phyloP scores from a whole-genome alignment of 2,888 invertebrate species.

The Tholera decimalis region DNA sequence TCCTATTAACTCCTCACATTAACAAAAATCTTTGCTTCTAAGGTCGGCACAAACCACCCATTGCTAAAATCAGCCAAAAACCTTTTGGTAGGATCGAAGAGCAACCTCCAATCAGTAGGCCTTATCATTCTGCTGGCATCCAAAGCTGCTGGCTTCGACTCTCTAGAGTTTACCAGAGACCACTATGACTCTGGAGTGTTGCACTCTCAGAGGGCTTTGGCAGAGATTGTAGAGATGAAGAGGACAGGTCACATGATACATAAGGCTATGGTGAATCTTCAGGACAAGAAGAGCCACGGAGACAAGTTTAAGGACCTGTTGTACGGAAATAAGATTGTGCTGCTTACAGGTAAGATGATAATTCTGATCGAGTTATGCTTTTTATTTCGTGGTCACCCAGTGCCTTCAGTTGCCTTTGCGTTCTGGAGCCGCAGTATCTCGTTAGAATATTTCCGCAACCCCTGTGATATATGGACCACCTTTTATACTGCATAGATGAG shows the following conservation, averaged over 20 bases:
- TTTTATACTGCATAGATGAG: too few relatives aligned
- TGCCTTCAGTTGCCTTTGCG: too few relatives aligned
- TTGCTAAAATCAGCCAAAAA: constrained; percentile 86
- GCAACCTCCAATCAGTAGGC: constrained; percentile 86
- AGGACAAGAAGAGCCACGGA: constrained; percentile 77
- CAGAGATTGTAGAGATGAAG: constrained; percentile 89
- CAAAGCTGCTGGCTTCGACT: constrained; percentile 83
- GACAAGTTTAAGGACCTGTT: constrained; percentile 83
- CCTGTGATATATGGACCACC: too few relatives aligned
- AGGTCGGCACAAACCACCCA: constrained; percentile 88
- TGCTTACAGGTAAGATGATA: constrained; percentile 80
- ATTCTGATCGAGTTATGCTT: too few relatives aligned
- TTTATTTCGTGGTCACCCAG: too few relatives aligned
- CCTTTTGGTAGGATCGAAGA: constrained; percentile 85
- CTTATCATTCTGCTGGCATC: constrained; percentile 83
- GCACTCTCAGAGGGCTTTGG: constrained; percentile 87
- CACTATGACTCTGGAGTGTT: constrained; percentile 83
- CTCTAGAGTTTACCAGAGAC: constrained; percentile 68
- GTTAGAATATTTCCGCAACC: too few relatives aligned
- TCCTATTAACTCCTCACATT: neutral
- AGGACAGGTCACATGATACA: constrained; percentile 87
- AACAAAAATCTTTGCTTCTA: neutral
- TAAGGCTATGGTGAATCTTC: constrained; percentile 85
- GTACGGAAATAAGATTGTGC: constrained; percentile 86
- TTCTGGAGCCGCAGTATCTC: too few relatives aligned